Evolutionary conservation across 1,140 invertebrate genomes (phyloP), one percentile per base, ranked within the genome.

Genomic region (Leguminivora glycinivorella): DNA sequence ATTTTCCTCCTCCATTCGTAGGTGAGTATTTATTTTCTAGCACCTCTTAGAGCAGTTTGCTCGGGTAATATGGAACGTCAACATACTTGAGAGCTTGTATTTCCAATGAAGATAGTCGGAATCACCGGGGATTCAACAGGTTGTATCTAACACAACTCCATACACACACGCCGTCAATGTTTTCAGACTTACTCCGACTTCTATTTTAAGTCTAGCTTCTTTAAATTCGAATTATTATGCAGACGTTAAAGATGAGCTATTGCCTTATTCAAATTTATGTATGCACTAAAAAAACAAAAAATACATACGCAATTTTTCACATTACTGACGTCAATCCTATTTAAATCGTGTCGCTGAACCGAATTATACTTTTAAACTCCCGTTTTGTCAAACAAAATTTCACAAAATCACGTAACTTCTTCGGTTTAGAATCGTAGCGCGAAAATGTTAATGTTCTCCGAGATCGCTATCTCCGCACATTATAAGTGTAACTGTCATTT

Each of bases 1-100:
- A 22, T 1, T 47, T 47, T 17, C n/a, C n/a, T 17, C 0, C 43
- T n/a, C 4, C 6, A 3, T 9, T 52, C 19, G 17, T 52, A 52
- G 5, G 47, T 22, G 47, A 22, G 47, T 58, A 25, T 58, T 58
- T 29, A 63, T 63, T 63, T 17, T 29, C 58, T 63, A 29, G 26
- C 29, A 63, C 25, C 58, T 29, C 58, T 17, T 63, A 29, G 14
- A 19, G 58, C 7, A 29, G 58, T 63, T 63, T 63, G 58, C 58
- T 29, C 25, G 47, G 26, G 58, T 29, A 63, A 63, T 63, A 63
- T 63, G 26, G 58, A 63, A 63, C 58, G 58, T 63, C 58, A 63
- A 63, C 58, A 63, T 63, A 29, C 58, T 29, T 17, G 14, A 63
- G 58, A 31, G 58, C 58, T 34, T 63, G 58, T 63, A 63, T 63